phyloP scores from a whole-genome alignment of 2,797 vertebrate genomes.

The Podarcis lilfordi region DNA sequence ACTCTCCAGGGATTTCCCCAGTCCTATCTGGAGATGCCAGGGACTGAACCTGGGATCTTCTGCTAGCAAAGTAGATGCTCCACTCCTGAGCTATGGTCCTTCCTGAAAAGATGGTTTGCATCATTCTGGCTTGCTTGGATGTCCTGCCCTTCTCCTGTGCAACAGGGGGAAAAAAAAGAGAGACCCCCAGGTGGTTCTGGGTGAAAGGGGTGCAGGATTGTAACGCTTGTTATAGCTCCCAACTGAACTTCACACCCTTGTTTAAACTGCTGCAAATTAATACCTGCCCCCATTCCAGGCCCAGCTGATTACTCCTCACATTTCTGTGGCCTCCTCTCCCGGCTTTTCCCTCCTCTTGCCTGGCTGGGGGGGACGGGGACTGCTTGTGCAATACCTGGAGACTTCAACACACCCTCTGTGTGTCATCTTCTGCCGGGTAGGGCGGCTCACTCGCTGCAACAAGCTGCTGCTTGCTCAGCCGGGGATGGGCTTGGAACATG shows the following conservation, averaged over 20 bases:
- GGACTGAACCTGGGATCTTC: no score
- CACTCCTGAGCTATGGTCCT: no score
- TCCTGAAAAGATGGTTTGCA: neutral
- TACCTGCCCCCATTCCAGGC: neutral
- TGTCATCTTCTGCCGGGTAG: slow-evolving; percentile 29
- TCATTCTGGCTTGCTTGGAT: neutral
- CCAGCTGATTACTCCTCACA: neutral
- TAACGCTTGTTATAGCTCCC: neutral
- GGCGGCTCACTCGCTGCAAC: slow-evolving; percentile 63
- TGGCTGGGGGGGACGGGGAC: neutral
- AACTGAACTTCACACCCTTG: neutral
- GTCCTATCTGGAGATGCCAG: no score
- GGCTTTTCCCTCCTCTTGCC: neutral
- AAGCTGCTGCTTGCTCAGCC: slow-evolving; percentile 58
- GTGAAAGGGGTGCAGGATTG: neutral
- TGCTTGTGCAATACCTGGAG: slow-evolving; percentile 30
- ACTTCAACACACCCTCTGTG: slow-evolving; percentile 37
- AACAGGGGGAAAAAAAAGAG: neutral
- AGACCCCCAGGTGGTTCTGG: neutral
- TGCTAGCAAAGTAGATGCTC: no score
- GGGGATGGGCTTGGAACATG: slow-evolving; percentile 40
- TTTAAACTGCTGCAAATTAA: neutral
- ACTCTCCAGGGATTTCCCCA: no score
- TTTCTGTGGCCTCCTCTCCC: neutral
- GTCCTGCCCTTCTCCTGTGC: neutral